Base-by-base conservation (phyloP, 2,113 vertebrate species). In the Hyperopisus bebe region DNA sequence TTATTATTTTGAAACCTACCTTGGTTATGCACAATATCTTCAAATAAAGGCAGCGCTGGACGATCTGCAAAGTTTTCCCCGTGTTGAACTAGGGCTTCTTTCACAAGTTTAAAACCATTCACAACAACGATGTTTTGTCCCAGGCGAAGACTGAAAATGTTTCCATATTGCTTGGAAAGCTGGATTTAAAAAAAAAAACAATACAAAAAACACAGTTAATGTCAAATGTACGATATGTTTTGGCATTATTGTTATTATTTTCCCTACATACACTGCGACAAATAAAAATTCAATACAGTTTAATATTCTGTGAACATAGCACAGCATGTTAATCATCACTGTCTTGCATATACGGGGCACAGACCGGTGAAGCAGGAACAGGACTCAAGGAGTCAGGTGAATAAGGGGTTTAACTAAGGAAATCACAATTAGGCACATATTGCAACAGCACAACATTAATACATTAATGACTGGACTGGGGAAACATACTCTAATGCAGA, bases 1-100 rank as follows among this genome's bases (percentile, higher is more conserved):
- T 66, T 66, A 66, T 66, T 66, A n/a, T 62, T 66, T 66, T 77
- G n/a, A 46, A 9, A 90, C 88, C 62, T 90, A 97, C 96, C 96
- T 91, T 90, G 90, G 19, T 90, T 90, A 46, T 90, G 91, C 46
- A 90, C 0, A 0, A 92, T 0, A 0, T 62, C 89, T 1, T 90
- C 13, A 90, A 93, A 46, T 0, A 95, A 0, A 10, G 95, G 96
- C 0, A 93, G 0, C 0, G 0, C 0, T 0, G 96, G 96, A 0
- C 96, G 95, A 31, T 66, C 62, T 27, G 3, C 62, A 27, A 66
- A 66, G n/a, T 66, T 66, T 27, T 66, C 62, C 62, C 62, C 62
- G 3, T 27, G 62, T 0, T 66, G 62, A 66, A 66, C 62, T 27
- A 66, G n/a, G n/a, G n/a, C n/a, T 66, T 66, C 62, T 66, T 66